Conservation (phyloP, 2,113 vertebrate species). For the Pelodiscus sinensis region DNA sequence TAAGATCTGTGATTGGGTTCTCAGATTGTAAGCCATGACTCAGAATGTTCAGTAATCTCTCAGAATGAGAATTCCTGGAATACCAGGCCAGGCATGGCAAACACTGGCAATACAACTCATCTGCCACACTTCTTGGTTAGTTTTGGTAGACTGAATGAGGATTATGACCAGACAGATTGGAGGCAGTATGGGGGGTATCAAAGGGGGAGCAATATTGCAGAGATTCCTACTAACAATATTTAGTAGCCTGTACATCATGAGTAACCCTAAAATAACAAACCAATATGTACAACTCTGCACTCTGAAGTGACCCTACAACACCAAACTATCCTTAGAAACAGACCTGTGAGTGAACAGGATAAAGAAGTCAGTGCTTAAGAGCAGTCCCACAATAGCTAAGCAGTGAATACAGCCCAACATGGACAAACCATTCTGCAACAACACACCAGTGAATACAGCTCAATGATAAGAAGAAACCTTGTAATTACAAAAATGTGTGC, state of each 20-base stretch:
- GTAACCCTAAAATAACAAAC: not conserved
- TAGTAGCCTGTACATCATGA: not conserved
- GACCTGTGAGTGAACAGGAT: not conserved
- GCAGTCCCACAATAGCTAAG: not conserved
- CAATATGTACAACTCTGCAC: rapidly evolving
- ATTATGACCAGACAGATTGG: not conserved
- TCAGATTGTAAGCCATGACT: not conserved
- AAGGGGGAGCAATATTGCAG: not conserved
- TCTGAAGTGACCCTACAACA: not conserved
- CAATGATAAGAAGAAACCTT: not conserved
- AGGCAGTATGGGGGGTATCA: not conserved
- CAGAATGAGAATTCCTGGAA: not conserved
- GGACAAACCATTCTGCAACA: not conserved
- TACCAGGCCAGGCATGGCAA: slow-evolving; percentile 3
- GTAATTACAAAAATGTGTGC: not conserved
- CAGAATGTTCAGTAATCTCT: slow-evolving; percentile 14
- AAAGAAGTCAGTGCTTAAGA: not conserved
- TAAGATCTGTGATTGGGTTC: not conserved
- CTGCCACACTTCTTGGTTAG: not conserved
- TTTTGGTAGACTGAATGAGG: not conserved
- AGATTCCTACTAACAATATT: not conserved
- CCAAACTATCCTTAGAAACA: not conserved
- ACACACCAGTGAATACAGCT: not conserved
- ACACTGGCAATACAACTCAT: not conserved
- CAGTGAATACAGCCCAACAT: not conserved